phyloP scores from a whole-genome alignment of 2,888 invertebrate species.

The Dicyrtomina minuta region DNA sequence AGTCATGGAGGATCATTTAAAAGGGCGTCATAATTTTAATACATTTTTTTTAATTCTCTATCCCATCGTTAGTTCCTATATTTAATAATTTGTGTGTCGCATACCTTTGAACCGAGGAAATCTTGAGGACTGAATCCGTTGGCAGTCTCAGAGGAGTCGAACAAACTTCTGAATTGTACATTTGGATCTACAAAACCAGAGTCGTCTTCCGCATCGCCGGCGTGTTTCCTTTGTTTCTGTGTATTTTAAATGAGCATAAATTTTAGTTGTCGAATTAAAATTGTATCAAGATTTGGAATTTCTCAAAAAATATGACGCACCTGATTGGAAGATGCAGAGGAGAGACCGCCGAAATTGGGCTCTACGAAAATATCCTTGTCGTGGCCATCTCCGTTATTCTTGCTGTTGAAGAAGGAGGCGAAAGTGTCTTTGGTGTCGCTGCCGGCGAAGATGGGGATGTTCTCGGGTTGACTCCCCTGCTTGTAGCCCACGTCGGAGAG shows the following conservation, averaged over 20 bases:
- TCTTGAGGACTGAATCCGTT: slow-evolving; percentile 55
- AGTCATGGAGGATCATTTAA: not conserved
- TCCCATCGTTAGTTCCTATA: too few relatives aligned
- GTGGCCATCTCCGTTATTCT: slow-evolving; percentile 44
- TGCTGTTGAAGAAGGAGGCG: slow-evolving; percentile 44
- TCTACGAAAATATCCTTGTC: slow-evolving; percentile 49
- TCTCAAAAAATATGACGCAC: too few relatives aligned
- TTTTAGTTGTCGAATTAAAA: not conserved
- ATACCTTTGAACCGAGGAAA: slow-evolving; percentile 54
- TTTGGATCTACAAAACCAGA: slow-evolving; percentile 54
- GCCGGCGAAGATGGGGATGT: slow-evolving; percentile 40
- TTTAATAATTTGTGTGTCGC: too few relatives aligned
- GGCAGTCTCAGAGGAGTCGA: slow-evolving; percentile 53
- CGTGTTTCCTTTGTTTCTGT: slow-evolving; percentile 17
- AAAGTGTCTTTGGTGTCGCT: slow-evolving; percentile 46
- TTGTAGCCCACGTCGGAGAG: slow-evolving; percentile 57
- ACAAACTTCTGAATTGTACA: slow-evolving; percentile 54
- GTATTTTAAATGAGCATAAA: not conserved
- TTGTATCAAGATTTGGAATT: not conserved
- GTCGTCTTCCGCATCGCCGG: slow-evolving; percentile 37
- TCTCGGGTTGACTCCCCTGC: slow-evolving; percentile 55
- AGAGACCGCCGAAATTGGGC: slow-evolving; percentile 38
- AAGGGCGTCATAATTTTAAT: too few relatives aligned
- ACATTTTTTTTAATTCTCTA: too few relatives aligned
- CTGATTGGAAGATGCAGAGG: slow-evolving; percentile 48